phyloP scores from a whole-genome alignment of 2,113 vertebrate species.

The Hyperopisus bebe region DNA sequence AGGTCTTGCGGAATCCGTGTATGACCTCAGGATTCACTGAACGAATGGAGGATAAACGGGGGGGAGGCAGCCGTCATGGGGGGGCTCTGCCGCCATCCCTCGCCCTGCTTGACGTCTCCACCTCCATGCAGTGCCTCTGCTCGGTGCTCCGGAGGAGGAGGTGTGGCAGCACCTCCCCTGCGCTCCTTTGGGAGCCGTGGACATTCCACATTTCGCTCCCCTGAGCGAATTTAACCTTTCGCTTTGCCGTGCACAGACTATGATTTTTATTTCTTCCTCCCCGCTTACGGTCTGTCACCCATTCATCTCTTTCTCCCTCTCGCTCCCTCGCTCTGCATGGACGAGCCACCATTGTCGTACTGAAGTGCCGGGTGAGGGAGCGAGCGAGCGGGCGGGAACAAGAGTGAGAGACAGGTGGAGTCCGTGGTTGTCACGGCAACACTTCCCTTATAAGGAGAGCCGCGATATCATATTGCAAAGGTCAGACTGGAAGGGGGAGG shows the following conservation, averaged over 20 bases:
- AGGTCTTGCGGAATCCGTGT: background rate
- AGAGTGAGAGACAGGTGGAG: slow-evolving; percentile 72
- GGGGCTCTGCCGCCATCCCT: background rate
- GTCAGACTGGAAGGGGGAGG: slow-evolving; percentile 36
- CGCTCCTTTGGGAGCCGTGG: background rate
- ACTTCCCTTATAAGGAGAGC: slow-evolving; percentile 67
- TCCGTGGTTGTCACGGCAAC: slow-evolving; percentile 77
- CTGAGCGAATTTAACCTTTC: background rate
- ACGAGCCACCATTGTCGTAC: slow-evolving; percentile 28
- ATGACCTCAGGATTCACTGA: background rate
- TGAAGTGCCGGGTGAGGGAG: slow-evolving; percentile 49
- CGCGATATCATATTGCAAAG: slow-evolving; percentile 61
- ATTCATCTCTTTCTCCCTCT: background rate
- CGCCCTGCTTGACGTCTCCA: background rate
- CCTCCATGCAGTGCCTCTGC: background rate
- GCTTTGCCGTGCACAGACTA: background rate
- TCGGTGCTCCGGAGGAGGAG: background rate
- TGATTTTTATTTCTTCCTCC: background rate
- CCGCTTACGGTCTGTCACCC: background rate
- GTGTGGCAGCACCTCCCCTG: background rate
- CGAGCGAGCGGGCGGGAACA: slow-evolving; percentile 4
- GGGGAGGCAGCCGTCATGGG: background rate
- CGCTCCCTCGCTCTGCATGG: slow-evolving; percentile 27
- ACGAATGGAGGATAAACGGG: background rate
- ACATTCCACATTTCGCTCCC: background rate